Base-by-base conservation (phyloP, 1,140 invertebrate species). In the Aphelenchoides besseyi region DNA sequence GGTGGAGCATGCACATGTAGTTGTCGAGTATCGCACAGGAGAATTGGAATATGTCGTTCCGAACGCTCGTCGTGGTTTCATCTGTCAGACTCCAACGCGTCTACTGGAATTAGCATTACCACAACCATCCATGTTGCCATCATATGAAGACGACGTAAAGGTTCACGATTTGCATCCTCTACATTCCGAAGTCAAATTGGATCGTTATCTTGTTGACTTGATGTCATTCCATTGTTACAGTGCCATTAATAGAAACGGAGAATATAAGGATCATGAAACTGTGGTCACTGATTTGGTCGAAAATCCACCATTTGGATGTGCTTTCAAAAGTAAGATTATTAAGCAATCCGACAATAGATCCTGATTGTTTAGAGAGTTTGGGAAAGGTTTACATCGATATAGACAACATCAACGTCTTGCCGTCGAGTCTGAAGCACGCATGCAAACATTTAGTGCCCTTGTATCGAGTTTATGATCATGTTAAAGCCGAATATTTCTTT, bases 121-220 rank as follows among this genome's bases (percentile, higher is more conserved):
- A 5, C 5, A 41, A 8, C 37, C 37, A 41, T 5, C n/a, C n/a
- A n/a, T n/a, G 5, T 41, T 41, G 37, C 37, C 37, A 8, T 41
- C 5, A 5, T 28, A 59, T 23, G 55, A 59, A 28, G 55, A 59
- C 18, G 18, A 18, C 5, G 5, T 59, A 12, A 16, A 8, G 12
- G 55, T 59, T 5, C 18, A 59, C 55, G 55, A 59, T 33, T 23
- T 18, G 5, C 18, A 59, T 59, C 55, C 55, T 8, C 5, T 29
- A 8, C 5, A 59, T 8, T 23, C 55, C 5, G 5, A 5, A 33
- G 32, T 33, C 18, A 12, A 48, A 12, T 48, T 48, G 41, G 55
- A 59, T 5, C 55, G 55, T 33, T 59, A 29, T 23, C 18, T 59
- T 5, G 55, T 59, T 33, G 55, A 59, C 18, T 33, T 59, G 55